These are phyloP conservation scores for Crenichthys baileyi DNA, from an alignment of 2,797 vertebrate species.

Conservation along the genomic window DNA sequence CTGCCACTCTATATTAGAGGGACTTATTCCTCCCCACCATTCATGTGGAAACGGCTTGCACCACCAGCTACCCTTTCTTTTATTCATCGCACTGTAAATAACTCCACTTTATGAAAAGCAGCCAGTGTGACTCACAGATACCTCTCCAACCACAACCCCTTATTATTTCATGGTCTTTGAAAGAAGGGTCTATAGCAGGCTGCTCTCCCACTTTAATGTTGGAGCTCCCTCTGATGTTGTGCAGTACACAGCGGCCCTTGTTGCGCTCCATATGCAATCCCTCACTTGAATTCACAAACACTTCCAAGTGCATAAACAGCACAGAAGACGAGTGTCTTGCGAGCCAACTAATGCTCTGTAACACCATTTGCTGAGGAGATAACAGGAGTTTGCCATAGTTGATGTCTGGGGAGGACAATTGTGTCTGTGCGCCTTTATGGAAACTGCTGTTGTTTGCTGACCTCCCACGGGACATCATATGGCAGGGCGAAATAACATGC, in stretches of 20 bases:
- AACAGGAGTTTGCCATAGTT: constrained; percentile 73
- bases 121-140: constrained; percentile 84
- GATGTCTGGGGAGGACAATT: constrained; percentile 52
- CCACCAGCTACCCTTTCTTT: constrained; percentile 83
- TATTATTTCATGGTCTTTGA: constrained; percentile 88
- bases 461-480: constrained; percentile 75
- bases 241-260: constrained; percentile 84
- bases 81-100: constrained; percentile 87
- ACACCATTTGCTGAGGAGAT: constrained; percentile 78
- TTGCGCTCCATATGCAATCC: constrained; percentile 80
- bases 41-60: constrained; percentile 81
- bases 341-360: constrained; percentile 78
- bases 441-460: constrained; percentile 74
- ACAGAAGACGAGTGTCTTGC: constrained; percentile 73
- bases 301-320: constrained; percentile 85
- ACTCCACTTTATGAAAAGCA: constrained; percentile 88
- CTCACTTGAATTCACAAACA: constrained; percentile 87
- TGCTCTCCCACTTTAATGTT: constrained; percentile 80
- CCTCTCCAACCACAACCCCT: constrained; percentile 85
- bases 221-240: constrained; percentile 84
- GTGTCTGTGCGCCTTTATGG: constrained; percentile 57
- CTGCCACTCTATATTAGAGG: constrained; percentile 73
- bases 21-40: constrained; percentile 58
- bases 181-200: constrained; percentile 81
- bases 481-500: constrained; percentile 69